Evolutionary conservation across 92 coral and sea anemone species (phyloP), one percentile per base, ranked within the genome.

Genomic region (Scolanthus callimorphus): DNA sequence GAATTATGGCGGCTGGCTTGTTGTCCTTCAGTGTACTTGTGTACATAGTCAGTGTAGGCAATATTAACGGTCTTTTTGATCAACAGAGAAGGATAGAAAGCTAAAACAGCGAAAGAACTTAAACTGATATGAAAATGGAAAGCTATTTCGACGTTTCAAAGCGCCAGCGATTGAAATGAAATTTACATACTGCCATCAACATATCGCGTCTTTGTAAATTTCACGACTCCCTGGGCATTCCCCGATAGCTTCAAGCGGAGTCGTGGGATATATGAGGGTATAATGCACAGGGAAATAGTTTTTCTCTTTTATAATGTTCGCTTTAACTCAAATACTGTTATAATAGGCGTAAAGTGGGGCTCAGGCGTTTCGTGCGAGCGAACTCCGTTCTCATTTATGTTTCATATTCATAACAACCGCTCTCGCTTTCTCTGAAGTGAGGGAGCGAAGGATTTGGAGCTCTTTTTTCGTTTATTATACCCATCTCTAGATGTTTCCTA

Each of bases 1-100:
- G 77, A 68, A 87, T 83, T 71, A 87, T 87, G 96, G 96, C 96
- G 90, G 78, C 86, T 82, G 68, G 67, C 67, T 71, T 76, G 57
- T 79, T 78, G 78, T 46, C 24, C 56, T 83, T 76, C 95, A 46
- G 83, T 72, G 81, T 59, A 67, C 70, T 80, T 83, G 70, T 73
- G 90, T 83, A 87, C 90, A 83, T 82, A 87, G 66, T 67, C 81
- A 65, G 74, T 61, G 73, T 41, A 61, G 61, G 59, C 69, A 30
- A 56, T 48, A 55, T 83, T 69, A 82, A 78, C 86, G 77, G 82
- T 43, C 30, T 62, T 39, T 26, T 73, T n/a, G n/a, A n/a, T n/a
- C n/a, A n/a, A n/a, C n/a, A n/a, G n/a, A n/a, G n/a, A n/a, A n/a
- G n/a, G n/a, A n/a, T n/a, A n/a, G n/a, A n/a, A n/a, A n/a, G n/a